Conservation (phyloP, 2,113 vertebrate genomes). For the Charina bottae region DNA sequence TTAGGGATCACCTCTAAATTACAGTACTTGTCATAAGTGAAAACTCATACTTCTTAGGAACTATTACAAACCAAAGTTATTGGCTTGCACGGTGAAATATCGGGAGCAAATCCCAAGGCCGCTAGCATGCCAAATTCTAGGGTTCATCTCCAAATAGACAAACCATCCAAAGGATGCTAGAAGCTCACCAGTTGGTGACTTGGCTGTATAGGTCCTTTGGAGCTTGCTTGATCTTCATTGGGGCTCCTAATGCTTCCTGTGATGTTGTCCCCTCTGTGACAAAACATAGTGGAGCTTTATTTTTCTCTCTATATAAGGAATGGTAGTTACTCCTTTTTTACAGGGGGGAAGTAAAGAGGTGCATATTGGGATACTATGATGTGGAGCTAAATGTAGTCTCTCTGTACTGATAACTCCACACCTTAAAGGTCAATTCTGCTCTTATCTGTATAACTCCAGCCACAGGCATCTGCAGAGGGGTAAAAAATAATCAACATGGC, state of each 20-base stretch:
- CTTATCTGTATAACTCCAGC: no score
- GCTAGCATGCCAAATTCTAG: background rate
- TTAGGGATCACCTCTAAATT: background rate
- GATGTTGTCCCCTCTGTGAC: background rate
- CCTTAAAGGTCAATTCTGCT: background rate
- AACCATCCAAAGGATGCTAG: background rate
- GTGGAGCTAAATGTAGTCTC: background rate
- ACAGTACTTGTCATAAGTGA: no score
- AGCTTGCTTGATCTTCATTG: background rate
- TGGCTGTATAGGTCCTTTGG: background rate
- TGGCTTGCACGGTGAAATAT: no score
- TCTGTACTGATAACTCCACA: background rate
- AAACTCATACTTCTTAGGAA: no score
- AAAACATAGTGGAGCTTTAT: background rate
- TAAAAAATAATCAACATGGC: no score
- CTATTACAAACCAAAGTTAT: background rate
- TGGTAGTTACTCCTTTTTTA: background rate
- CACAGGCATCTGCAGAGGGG: no score
- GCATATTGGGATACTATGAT: background rate
- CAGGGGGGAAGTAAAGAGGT: background rate
- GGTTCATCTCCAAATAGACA: background rate
- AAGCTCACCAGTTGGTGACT: background rate
- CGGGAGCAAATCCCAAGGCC: no score
- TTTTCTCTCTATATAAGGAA: background rate
- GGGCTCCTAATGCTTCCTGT: background rate